These are phyloP conservation scores for Paralichthys olivaceus DNA, from an alignment of 2,113 vertebrate genomes.

Conservation along the genomic window DNA sequence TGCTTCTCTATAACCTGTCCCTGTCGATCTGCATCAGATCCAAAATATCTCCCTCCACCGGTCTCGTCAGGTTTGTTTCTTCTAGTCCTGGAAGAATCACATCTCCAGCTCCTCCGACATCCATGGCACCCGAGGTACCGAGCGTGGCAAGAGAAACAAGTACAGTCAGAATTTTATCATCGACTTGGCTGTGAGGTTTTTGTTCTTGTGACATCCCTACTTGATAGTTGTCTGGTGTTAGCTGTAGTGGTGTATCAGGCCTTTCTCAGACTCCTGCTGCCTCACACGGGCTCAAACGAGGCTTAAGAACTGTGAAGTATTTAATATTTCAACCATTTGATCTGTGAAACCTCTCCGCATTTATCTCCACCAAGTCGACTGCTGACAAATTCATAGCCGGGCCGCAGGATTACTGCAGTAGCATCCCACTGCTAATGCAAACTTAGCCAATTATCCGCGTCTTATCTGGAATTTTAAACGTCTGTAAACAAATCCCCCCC, in stretches of 20 bases:
- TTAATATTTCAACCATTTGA: neutral
- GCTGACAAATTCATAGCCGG: neutral
- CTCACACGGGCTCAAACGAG: neutral
- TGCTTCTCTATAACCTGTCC: neutral
- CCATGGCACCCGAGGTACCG: too few relatives aligned
- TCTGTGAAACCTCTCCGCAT: conserved; percentile 4
- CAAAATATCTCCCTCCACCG: neutral
- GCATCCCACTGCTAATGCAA: conserved; percentile 20
- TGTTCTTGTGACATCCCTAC: too few relatives aligned
- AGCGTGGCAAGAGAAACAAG: too few relatives aligned
- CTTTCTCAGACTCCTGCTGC: rapidly evolving
- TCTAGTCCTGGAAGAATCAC: too few relatives aligned
- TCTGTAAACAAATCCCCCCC: conserved; percentile 34
- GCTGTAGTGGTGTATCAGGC: neutral
- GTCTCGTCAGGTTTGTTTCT: neutral
- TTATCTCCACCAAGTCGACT: neutral
- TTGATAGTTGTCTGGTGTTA: neutral
- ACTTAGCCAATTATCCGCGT: conserved; percentile 50
- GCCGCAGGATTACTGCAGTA: neutral
- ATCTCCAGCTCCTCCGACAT: too few relatives aligned
- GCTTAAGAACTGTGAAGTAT: neutral
- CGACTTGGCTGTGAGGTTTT: too few relatives aligned
- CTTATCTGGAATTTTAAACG: conserved; percentile 40
- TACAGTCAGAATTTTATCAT: too few relatives aligned
- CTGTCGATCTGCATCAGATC: neutral